These are phyloP conservation scores for Wasmannia auropunctata DNA, from an alignment of 1,140 invertebrate species.

Conservation along the genomic window DNA sequence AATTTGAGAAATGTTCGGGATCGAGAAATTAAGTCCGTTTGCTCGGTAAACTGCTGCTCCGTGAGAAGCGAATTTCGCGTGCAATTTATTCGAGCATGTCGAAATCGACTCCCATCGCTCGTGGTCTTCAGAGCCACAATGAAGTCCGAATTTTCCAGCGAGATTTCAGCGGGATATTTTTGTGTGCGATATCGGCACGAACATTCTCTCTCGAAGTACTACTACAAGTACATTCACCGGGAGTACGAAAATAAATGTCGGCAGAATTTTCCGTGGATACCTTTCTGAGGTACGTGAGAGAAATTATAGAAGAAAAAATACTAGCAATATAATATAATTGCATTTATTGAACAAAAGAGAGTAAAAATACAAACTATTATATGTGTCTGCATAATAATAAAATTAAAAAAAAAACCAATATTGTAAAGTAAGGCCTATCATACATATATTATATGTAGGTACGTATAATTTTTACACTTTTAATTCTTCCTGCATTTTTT, in stretches of 20 bases:
- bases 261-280: conserved; percentile 19
- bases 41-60: conserved; percentile 41
- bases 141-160: conserved; percentile 50
- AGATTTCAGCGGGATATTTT: conserved; percentile 59
- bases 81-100: conserved; percentile 61
- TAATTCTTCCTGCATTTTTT: background rate
- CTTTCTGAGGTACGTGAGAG: background rate
- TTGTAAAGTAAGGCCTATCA: too few species aligned
- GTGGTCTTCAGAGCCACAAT: conserved; percentile 15
- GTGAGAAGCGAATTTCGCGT: conserved; percentile 44
- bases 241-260: conserved; percentile 9
- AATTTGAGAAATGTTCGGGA: conserved; percentile 26
- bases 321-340: background rate
- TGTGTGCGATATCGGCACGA: conserved; percentile 61
- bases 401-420: too few species aligned
- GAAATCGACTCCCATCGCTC: conserved; percentile 40
- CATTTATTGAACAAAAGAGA: conserved; percentile 7
- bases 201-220: conserved; percentile 62
- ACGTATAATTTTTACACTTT: background rate
- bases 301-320: conserved; percentile 8
- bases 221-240: background rate
- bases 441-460: too few species aligned
- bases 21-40: conserved; percentile 49
- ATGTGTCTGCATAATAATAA: background rate
- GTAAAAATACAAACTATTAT: background rate